Base-by-base conservation (phyloP, 1,140 invertebrate species). In the Vanessa tameamea region DNA sequence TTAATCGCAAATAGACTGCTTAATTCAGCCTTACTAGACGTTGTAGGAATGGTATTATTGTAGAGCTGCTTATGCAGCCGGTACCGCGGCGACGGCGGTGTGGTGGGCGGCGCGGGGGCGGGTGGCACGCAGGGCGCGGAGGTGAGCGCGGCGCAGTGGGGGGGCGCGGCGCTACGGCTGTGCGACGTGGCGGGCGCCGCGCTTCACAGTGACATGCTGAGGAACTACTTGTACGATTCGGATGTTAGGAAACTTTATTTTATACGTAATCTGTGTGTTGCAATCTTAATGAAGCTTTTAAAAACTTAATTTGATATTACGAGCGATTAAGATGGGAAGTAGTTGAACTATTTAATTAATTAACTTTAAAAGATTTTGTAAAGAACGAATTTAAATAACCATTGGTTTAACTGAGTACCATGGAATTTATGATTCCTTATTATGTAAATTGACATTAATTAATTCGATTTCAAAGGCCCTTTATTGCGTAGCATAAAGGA, bases 141-240 rank as follows among this genome's bases (percentile, higher is more conserved):
- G 67, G 93, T 94, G 69, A 87, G 98, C 76, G 95, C 96, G 75
- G 94, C 94, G 78, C 94, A 94, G 78, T 95, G 94, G 20, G 95
- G 95, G 53, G 84, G 87, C 20, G 87, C 89, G 20, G 82, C 91
- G 59, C 87, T 98, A 31, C 95, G 97, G 87, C 93, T 98, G 16
- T 98, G 97, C 94, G 97, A 98, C 87, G 95, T 98, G 65, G 96
- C 97, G 37, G 97, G 97, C 11, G 94, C 95, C 51, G 95, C 96
- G 31, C 85, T 97, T 16, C 93, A 94, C 64, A 96, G 96, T 13
- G 91, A 94, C 59, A 97, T 98, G 96, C 88, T 98, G n/a, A 94
- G 95, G 67, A 98, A 97, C 89, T 98, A 98, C 86, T 88, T 98
- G 31, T 97, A 95, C 88, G 95, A 95, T 72, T 95, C 96, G 61